Evolutionary conservation across 2,797 vertebrate species (phyloP), one percentile per base, ranked within the genome.

Genomic region (Lagodon rhomboides): DNA sequence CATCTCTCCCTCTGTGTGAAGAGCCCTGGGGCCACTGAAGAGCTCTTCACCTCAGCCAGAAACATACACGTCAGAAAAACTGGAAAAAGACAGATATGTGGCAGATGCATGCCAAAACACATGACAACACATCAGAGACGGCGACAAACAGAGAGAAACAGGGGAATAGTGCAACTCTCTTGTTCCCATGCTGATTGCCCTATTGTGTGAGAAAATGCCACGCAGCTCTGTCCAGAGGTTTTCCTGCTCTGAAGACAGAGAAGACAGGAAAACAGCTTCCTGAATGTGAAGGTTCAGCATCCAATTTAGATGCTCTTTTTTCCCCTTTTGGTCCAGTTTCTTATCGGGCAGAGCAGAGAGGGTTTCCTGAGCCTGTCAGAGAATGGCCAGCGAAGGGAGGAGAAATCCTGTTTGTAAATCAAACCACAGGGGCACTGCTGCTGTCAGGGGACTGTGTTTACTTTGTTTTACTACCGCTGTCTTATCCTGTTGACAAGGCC

Each of bases 401-500:
- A 91, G 88, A 92, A 91, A 92, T 93, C 92, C 93, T 93, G 92
- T 91, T 88, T 80, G 89, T 93, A 93, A 94, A 94, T 94, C 90
- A 91, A 84, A 82, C 87, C 76, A n/a, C 61, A n/a, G 84, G 89
- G 90, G 89, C 72, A 44, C 46, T 77, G 74, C 59, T 63, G 82
- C 80, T 89, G 88, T 90, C 91, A 87, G 78, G 83, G 78, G 83
- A 87, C 81, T 83, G 87, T 93, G 90, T 94, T 94, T 81, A 94
- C 88, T 93, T 91, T 91, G 87, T 92, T 94, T 94, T 91, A 92
- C 89, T 67, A 84, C 87, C 63, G 13, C 74, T 82, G 80, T 86
- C 83, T 92, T 88, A 90, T 93, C 91, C 91, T 93, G 91, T 93
- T 93, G 90, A 91, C 89, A 87, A 75, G 84, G 61, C 67, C 75